A percentile compares a stretch with the other conserved stretches of the same genome.
phyloP scores from a whole-genome alignment of 2,113 vertebrate genomes.

The Motacilla alba region DNA sequence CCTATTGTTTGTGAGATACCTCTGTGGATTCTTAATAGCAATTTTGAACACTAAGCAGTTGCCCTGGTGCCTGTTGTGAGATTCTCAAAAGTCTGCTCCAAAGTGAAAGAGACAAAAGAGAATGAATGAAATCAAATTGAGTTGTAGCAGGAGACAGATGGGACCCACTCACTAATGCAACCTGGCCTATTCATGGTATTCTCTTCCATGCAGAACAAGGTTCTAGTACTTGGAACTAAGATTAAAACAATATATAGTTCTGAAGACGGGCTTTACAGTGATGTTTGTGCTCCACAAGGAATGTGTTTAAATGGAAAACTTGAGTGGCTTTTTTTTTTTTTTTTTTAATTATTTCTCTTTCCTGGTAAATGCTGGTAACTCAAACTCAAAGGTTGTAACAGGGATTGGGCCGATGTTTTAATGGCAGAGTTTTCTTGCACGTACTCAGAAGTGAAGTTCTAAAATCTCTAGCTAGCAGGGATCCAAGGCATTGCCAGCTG shows the following conservation, averaged over 20 bases:
- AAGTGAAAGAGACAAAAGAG: conserved; percentile 78
- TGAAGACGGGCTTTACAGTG: not conserved
- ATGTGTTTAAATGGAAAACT: not conserved
- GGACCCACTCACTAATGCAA: conserved; percentile 75
- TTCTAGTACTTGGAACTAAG: conserved; percentile 41
- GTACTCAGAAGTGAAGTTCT: not conserved
- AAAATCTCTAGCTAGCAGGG: not conserved
- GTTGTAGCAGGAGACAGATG: conserved; percentile 80
- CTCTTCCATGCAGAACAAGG: conserved; percentile 1
- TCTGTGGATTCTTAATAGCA: conserved; percentile 34
- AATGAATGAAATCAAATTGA: conserved; percentile 82
- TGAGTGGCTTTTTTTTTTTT: not conserved
- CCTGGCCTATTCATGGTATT: conserved; percentile 72
- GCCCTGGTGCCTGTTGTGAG: conserved; percentile 63
- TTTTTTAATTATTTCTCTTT: not conserved
- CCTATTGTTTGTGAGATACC: conserved; percentile 41
- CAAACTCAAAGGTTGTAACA: not conserved
- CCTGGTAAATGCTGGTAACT: not conserved
- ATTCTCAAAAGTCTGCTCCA: conserved; percentile 74
- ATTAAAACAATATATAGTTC: not conserved
- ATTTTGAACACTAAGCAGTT: conserved; percentile 71
- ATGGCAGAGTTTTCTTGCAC: not conserved
- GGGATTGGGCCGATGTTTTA: not conserved
- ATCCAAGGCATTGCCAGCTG: not conserved
- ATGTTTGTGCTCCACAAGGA: not conserved